Evolutionary conservation across 1,140 invertebrate genomes (phyloP).

Genomic region (Globodera rostochiensis): DNA sequence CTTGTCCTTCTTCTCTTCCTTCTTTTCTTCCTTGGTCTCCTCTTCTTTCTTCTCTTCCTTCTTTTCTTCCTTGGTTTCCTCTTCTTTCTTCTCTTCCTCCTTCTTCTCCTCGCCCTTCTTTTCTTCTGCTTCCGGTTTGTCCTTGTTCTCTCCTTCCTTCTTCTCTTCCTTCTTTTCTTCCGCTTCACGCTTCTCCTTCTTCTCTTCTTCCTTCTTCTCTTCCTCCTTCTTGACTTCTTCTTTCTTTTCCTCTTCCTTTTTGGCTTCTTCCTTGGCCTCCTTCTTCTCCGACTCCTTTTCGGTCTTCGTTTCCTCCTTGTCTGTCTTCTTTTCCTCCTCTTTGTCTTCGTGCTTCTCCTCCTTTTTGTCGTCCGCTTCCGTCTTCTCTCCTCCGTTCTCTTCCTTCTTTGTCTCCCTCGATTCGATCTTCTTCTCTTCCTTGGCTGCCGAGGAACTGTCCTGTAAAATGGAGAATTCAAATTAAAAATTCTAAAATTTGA

Average conservation of each 20-base stretch:
- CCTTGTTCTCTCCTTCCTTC: background rate
- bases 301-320: conserved; percentile 10
- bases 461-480: background rate
- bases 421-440: conserved; percentile 14
- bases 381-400: conserved; percentile 1
- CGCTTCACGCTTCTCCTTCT: background rate
- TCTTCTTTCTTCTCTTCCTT: background rate
- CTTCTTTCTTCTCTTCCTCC: conserved; percentile 3
- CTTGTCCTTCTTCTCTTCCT: background rate
- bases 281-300: conserved; percentile 9
- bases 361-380: conserved; percentile 3
- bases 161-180: conserved; percentile 5
- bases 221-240: background rate
- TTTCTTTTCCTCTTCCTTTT: background rate
- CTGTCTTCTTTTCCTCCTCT: background rate
- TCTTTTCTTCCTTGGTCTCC: background rate
- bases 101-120: background rate
- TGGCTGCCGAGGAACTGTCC: conserved; percentile 12
- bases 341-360: conserved; percentile 17
- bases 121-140: background rate
- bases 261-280: background rate
- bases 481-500: background rate
- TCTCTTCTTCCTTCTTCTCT: conserved; percentile 7
- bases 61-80: background rate
- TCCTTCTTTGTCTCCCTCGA: conserved; percentile 4